phyloP scores from a whole-genome alignment of 2,113 vertebrate species.

The Amphiprion percula region DNA sequence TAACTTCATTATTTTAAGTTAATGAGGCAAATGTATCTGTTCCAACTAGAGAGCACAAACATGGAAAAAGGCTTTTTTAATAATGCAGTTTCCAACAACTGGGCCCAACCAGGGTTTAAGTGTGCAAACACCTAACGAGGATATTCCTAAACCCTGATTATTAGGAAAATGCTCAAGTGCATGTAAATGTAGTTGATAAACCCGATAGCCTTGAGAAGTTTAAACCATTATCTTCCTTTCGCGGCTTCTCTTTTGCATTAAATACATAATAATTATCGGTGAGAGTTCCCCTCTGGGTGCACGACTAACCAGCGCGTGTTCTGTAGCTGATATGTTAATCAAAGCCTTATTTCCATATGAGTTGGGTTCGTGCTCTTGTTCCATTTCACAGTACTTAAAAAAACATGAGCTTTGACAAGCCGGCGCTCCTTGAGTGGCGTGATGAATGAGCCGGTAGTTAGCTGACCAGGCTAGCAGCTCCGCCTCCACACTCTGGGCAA shows the following conservation, averaged over 20 bases:
- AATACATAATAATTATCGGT: background rate
- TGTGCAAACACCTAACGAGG: too few species aligned
- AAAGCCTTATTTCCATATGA: constrained; percentile 28
- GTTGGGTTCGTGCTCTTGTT: constrained; percentile 35
- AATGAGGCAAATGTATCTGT: too few species aligned
- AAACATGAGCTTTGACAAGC: constrained; percentile 53
- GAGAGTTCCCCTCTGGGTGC: background rate
- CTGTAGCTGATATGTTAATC: constrained; percentile 30
- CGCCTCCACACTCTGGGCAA: background rate
- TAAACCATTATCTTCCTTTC: background rate
- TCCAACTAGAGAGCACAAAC: too few species aligned
- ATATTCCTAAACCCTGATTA: too few species aligned
- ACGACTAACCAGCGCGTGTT: constrained; percentile 12
- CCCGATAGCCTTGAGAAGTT: background rate
- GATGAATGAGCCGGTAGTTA: constrained; percentile 57
- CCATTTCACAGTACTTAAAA: constrained; percentile 54
- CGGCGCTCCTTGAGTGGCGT: constrained; percentile 31
- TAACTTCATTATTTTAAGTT: too few species aligned
- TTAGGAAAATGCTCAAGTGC: too few species aligned
- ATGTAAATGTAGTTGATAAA: background rate
- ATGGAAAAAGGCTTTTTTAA: too few species aligned
- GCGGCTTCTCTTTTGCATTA: background rate
- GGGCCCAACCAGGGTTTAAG: too few species aligned
- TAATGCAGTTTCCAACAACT: too few species aligned
- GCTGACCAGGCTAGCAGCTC: constrained; percentile 32